A percentile compares a stretch with the other conserved stretches of the same genome.
Evolutionary conservation across 1,140 invertebrate species (phyloP).

Genomic region (Bombus polaris): DNA sequence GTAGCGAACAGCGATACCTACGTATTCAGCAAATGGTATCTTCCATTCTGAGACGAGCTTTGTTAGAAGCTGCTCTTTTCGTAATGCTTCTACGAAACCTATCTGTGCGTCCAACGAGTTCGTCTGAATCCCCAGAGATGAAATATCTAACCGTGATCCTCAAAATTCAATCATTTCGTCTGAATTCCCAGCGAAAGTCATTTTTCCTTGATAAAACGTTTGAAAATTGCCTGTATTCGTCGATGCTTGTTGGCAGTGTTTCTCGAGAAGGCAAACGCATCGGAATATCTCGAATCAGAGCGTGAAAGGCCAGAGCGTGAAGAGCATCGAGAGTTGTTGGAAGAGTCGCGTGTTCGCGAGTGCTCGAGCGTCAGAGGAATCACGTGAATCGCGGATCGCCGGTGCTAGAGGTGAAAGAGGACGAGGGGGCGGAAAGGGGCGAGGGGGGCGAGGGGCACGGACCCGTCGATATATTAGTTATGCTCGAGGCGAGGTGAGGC

Average conservation of each 20-base stretch:
- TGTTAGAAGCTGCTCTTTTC: no score
- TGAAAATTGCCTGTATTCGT: no score
- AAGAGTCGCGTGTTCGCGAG: constrained; percentile 5
- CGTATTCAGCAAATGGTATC: no score
- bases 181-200: no score
- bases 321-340: background rate
- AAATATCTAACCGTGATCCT: no score
- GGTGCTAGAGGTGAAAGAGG: constrained; percentile 22
- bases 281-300: background rate
- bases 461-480: constrained; percentile 67
- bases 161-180: no score
- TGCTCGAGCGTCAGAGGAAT: constrained; percentile 26
- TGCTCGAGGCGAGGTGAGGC: constrained; percentile 60
- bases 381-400: constrained; percentile 52
- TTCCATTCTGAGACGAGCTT: no score
- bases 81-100: no score
- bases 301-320: background rate
- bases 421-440: background rate
- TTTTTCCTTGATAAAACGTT: no score
- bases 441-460: background rate
- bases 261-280: background rate
- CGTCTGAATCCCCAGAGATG: no score
- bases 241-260: background rate
- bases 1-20: no score
- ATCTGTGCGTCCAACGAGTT: no score